Percentiles rank a stretch among this genome's conserved stretches.
Evolutionary conservation across 2,888 invertebrate species (phyloP).

Genomic region (Pterostichus madidus): DNA sequence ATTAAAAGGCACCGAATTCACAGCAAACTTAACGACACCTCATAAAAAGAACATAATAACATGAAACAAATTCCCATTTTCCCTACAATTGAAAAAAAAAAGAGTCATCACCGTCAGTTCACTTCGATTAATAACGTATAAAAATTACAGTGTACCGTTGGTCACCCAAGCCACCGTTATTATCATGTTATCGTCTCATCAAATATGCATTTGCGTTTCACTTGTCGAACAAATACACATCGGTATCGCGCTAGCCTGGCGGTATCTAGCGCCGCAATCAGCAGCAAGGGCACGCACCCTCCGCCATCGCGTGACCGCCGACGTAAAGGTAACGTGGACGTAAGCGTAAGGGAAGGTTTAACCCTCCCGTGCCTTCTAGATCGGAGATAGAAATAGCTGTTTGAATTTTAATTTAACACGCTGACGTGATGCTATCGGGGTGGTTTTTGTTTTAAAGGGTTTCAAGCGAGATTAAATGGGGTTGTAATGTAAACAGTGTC

Average conservation of each 20-base stretch:
- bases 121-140: slow-evolving; percentile 44
- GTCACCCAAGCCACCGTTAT: slow-evolving; percentile 55
- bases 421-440: slow-evolving; percentile 21
- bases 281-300: slow-evolving; percentile 18
- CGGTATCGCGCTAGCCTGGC: slow-evolving; percentile 23
- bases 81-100: not conserved
- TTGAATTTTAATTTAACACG: slow-evolving; percentile 49
- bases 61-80: not conserved
- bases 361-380: slow-evolving; percentile 2
- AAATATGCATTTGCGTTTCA: slow-evolving; percentile 62
- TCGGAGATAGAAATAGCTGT: slow-evolving; percentile 25
- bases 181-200: slow-evolving; percentile 65
- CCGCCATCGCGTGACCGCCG: slow-evolving; percentile 38
- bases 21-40: not conserved
- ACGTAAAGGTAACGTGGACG: slow-evolving; percentile 13
- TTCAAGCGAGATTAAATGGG: slow-evolving; percentile 8
- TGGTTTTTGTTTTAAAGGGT: slow-evolving; percentile 17
- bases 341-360: slow-evolving; percentile 29
- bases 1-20: not conserved
- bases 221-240: slow-evolving; percentile 52
- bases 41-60: not conserved
- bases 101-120: slow-evolving; percentile 30
- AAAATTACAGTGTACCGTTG: slow-evolving; percentile 27
- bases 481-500: slow-evolving; percentile 12
- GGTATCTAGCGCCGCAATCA: slow-evolving; percentile 30